Base-by-base conservation (phyloP, 2,797 vertebrate species). In the Premnoplex brunnescens region DNA sequence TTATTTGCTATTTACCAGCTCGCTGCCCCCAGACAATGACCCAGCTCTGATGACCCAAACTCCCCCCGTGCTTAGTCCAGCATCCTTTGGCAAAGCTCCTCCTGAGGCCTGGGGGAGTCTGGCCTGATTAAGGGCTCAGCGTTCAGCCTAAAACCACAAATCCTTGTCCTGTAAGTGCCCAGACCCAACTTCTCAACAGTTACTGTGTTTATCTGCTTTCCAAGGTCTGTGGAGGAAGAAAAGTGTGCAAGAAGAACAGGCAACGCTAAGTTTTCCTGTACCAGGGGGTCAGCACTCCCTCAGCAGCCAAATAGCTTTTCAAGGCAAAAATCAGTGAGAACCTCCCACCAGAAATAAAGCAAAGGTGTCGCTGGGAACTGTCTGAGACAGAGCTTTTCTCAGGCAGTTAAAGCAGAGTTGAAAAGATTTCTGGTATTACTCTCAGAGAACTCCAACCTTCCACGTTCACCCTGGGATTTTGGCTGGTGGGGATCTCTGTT, bases 1-100 rank as follows among this genome's bases (percentile, higher is more conserved):
- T 91, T 93, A 69, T 95, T 90, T 95, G 93, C 72, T 94, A 36
- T 97, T 97, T 97, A 95, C 85, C 96, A 95, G 94, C 92, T 96
- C 93, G 12, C 86, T 97, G 94, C 92, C 90, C 95, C 59, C 88
- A 96, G 91, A 97, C 94, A 96, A 97, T 95, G 63, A 85, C 90
- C 84, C 55, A 94, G 28, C 67, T 88, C 89, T 59, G 93, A 94
- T 97, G 94, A 95, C 93, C 92, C 93, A 94, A 91, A 89, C 92
- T 94, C 92, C 93, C 91, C 80, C 92, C 74, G 67, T 85, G 95
- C 74, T 92, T 82, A 94, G 96, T 82, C 94, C 94, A 95, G 88
- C 96, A 95, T 95, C 95, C 93, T 97, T 97, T 96, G 95, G 96
- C 95, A 95, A 91, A 94, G 34, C 92, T 95, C 92, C 89, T 79